Base-by-base conservation (phyloP, 2,888 invertebrate genomes). In the Teinopalpus imperialis region DNA sequence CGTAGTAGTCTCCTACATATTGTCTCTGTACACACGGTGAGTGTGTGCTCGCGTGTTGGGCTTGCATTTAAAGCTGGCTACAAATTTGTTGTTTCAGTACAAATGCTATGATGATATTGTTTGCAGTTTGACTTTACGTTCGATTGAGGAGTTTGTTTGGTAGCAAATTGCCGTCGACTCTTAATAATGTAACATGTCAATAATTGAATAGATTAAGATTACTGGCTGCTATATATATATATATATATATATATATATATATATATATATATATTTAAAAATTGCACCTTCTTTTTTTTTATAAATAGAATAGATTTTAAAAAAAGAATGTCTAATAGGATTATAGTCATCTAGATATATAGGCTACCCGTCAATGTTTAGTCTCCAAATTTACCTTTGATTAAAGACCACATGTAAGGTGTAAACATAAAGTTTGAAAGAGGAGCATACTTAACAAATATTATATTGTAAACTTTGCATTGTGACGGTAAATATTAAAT, bases 41-140 rank as follows among this genome's bases (percentile, higher is more conserved):
- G 86, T 86, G 83, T 83, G 83, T 83, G 81, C 71, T 69, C 61
- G 79, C 74, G 74, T 81, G 83, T 83, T 78, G 76, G 76, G 82
- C 81, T 81, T 79, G 83, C 82, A 85, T 85, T 86, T 82, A 83
- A 86, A 88, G 86, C 82, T 85, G 68, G 82, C 83, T 85, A 85
- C 86, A 87, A 85, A 86, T 86, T 86, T 87, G 87, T 87, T 88
- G 82, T 87, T 86, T 75, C 81, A 81, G 78, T 79, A 85, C 86
- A 87, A 87, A 87, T 85, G 86, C 75, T 78, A 81, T 76, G 79
- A 81, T 82, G 81, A 86, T 87, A 86, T 82, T 87, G 86, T 88
- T 87, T 87, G 86, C 76, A 68, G 78, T 85, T 78, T 71, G 79
- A 78, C 81, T 86, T 85, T 77, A 73, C 78, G 80, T 81, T 79